Conservation (phyloP, 2,888 invertebrate genomes). For the Scrobipalpa costella region DNA sequence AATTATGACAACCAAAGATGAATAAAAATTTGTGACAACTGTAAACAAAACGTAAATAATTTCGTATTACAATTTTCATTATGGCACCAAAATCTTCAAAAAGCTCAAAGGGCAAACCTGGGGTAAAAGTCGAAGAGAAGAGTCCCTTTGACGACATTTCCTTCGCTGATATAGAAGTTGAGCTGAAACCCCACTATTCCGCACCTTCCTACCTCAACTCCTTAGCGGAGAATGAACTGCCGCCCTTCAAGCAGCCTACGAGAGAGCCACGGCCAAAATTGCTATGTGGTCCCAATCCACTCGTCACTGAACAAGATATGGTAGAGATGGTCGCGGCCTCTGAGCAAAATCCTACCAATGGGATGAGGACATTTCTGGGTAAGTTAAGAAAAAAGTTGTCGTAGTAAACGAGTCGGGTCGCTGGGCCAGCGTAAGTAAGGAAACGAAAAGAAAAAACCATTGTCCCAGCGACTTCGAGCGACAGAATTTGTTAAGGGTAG, state of each 20-base stretch:
- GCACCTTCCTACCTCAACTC: conserved; percentile 67
- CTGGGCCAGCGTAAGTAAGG: no score
- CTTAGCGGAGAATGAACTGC: conserved; percentile 60
- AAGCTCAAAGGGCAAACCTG: neutral
- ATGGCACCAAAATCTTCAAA: neutral
- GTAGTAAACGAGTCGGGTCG: no score
- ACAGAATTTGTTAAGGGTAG: no score
- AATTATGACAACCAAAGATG: no score
- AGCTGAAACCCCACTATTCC: conserved; percentile 53
- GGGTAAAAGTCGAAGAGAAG: neutral
- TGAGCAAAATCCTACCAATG: conserved; percentile 43
- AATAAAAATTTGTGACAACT: no score
- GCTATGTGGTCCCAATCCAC: conserved; percentile 49
- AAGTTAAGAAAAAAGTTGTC: no score
- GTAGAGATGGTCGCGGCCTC: conserved; percentile 57
- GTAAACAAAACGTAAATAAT: no score
- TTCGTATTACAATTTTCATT: no score
- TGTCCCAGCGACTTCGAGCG: no score
- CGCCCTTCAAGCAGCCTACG: conserved; percentile 57
- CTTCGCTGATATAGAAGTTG: neutral
- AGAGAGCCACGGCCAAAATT: conserved; percentile 48
- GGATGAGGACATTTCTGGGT: conserved; percentile 55
- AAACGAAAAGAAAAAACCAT: no score
- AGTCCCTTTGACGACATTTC: neutral
- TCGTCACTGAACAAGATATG: conserved; percentile 57